phyloP scores from a whole-genome alignment of 2,888 invertebrate genomes.

The Plebejus melissa region DNA sequence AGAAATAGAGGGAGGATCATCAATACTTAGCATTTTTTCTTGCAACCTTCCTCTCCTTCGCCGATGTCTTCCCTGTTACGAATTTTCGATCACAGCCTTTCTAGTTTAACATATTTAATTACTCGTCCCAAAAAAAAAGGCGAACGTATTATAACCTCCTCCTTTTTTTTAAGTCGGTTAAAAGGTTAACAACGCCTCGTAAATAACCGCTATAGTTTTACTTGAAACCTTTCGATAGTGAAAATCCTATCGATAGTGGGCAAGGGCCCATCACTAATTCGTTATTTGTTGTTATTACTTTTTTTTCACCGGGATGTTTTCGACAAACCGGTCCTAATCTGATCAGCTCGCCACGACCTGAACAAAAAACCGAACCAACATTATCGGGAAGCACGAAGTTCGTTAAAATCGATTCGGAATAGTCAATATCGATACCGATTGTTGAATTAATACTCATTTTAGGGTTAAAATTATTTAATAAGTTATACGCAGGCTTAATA shows the following conservation, averaged over 20 bases:
- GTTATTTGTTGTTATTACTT: conserved; percentile 79
- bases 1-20: neutral
- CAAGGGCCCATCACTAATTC: conserved; percentile 52
- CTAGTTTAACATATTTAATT: no score
- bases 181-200: neutral
- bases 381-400: conserved; percentile 37
- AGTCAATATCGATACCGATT: conserved; percentile 11
- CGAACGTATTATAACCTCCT: no score
- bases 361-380: conserved; percentile 46
- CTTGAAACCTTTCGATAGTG: neutral
- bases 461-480: neutral
- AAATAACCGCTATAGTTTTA: neutral
- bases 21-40: no score
- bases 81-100: no score
- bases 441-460: neutral
- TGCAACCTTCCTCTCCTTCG: no score
- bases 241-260: conserved; percentile 46
- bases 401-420: conserved; percentile 25
- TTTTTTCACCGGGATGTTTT: conserved; percentile 66
- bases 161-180: no score
- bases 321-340: conserved; percentile 75
- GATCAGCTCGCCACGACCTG: conserved; percentile 69
- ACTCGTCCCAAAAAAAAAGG: no score
- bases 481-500: neutral
- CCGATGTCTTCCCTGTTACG: no score